Conservation (phyloP, 2,113 vertebrate species). For the Hyla sarda region DNA sequence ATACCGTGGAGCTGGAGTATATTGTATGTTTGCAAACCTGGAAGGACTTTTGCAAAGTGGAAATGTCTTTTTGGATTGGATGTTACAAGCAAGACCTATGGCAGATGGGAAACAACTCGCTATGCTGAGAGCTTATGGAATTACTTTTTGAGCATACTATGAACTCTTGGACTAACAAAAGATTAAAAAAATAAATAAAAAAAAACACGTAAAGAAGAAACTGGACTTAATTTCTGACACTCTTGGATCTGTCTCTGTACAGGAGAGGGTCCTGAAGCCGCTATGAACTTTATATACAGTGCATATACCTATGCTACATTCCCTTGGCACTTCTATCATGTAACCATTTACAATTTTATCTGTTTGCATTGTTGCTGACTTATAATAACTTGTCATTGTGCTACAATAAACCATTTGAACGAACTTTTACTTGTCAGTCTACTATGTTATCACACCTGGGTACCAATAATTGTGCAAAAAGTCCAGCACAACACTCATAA, state of each 20-base stretch:
- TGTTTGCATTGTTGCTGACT: neutral
- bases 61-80: conserved; percentile 54
- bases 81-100: neutral
- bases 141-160: conserved; percentile 36
- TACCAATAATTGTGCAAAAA: neutral
- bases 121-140: conserved; percentile 60
- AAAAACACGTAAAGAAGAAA: conserved; percentile 59
- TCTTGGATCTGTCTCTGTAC: conserved; percentile 12
- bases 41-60: conserved; percentile 64
- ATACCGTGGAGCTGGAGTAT: conserved; percentile 66
- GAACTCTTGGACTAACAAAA: conserved; percentile 44
- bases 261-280: conserved; percentile 2
- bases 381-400: conserved; percentile 12
- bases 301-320: neutral
- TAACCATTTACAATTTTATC: neutral
- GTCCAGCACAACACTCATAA: neutral
- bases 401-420: conserved; percentile 41
- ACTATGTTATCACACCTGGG: neutral
- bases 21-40: conserved; percentile 64
- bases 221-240: neutral
- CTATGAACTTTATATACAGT: conserved; percentile 11
- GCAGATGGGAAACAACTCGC: conserved; percentile 61
- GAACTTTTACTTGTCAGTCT: conserved; percentile 30
- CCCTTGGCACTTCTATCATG: neutral
- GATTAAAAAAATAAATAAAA: no score